Evolutionary conservation across 2,113 vertebrate species (phyloP).

Genomic region (Oriolus oriolus): DNA sequence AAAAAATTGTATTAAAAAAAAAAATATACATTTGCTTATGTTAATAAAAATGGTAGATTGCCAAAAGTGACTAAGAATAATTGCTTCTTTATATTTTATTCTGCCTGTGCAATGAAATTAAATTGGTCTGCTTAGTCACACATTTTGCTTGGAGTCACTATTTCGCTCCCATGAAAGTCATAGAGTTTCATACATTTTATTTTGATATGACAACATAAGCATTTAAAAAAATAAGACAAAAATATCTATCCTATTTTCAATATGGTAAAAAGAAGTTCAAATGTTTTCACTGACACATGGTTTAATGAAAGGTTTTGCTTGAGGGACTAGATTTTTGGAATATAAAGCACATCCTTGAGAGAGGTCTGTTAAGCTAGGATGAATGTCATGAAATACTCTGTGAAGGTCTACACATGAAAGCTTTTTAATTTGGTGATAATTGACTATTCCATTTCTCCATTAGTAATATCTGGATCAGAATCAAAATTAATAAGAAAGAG

Average conservation of each 20-base stretch:
- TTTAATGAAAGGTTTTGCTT: neutral
- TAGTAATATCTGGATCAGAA: neutral
- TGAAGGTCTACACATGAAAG: neutral
- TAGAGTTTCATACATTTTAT: conserved; percentile 11
- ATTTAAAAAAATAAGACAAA: conserved; percentile 13
- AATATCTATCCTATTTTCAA: conserved; percentile 11
- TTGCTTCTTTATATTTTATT: conserved; percentile 35
- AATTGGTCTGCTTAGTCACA: conserved; percentile 49
- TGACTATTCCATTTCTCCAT: neutral
- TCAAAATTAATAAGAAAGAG: neutral
- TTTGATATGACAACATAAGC: conserved; percentile 11
- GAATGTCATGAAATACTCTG: neutral
- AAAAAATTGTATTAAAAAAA: conserved; percentile 38
- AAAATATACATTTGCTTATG: conserved; percentile 35
- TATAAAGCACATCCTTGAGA: conserved; percentile 8
- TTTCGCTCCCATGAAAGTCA: conserved; percentile 19
- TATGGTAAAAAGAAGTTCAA: neutral
- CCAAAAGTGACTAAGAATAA: conserved; percentile 49
- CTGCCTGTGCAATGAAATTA: conserved; percentile 32
- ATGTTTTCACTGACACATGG: neutral
- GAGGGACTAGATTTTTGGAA: neutral
- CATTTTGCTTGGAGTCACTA: conserved; percentile 18
- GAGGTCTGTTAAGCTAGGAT: neutral
- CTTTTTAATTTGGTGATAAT: conserved; percentile 30
- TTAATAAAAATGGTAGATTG: conserved; percentile 29